These are phyloP conservation scores for Exaiptasia diaphana DNA, from an alignment of 64 coral and sea anemone genomes.

Conservation along the genomic window DNA sequence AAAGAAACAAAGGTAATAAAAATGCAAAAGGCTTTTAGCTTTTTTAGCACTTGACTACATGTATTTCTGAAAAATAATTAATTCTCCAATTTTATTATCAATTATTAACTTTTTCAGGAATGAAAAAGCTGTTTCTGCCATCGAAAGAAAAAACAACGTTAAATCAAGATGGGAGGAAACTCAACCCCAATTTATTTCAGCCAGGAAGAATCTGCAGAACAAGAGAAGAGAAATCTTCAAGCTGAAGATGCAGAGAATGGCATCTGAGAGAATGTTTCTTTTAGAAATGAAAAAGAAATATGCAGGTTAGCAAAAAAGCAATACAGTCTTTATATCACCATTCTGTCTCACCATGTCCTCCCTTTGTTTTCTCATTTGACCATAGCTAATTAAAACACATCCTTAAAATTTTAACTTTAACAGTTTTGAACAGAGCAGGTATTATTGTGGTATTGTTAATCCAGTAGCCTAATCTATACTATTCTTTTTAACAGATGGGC, in stretches of 20 bases:
- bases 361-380: no score
- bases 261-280: slow-evolving; percentile 3
- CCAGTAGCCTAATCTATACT: no score
- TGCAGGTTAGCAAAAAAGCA: neutral
- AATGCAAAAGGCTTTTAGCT: neutral
- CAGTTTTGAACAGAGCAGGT: no score
- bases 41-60: no score
- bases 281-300: slow-evolving; percentile 30
- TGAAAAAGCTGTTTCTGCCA: neutral
- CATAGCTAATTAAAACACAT: no score
- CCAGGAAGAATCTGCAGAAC: neutral
- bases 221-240: neutral
- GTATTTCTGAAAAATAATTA: neutral
- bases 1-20: neutral
- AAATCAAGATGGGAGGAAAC: neutral
- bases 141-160: neutral
- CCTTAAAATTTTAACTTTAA: no score
- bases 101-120: neutral
- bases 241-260: slow-evolving; percentile 2
- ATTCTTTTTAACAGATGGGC: slow-evolving; percentile 42
- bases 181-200: neutral
- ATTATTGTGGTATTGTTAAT: no score
- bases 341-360: no score
- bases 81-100: neutral
- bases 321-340: no score